Percentiles rank a stretch among this genome's conserved stretches.
Conservation (phyloP, 2,888 invertebrate genomes). For the Mimachlamys varia region DNA sequence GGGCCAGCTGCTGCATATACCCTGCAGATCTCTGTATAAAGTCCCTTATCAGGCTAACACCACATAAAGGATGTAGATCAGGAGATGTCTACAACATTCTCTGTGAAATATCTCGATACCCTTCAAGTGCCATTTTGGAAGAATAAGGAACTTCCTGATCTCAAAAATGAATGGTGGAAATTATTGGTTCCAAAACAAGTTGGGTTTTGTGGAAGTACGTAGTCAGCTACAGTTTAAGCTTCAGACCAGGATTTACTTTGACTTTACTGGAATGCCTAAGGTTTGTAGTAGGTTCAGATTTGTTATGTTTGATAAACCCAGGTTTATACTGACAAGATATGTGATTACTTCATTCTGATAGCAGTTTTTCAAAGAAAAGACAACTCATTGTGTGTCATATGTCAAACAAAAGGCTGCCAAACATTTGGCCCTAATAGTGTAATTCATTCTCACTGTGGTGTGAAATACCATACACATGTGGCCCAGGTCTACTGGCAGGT, state of each 20-base stretch:
- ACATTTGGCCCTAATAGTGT: neutral
- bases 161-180: constrained; percentile 21
- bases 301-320: neutral
- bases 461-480: constrained; percentile 8
- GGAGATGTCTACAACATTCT: constrained; percentile 10
- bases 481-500: neutral
- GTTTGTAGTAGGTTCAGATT: constrained; percentile 42
- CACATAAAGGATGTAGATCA: constrained; percentile 26
- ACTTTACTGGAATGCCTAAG: constrained; percentile 44
- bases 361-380: neutral
- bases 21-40: constrained; percentile 33
- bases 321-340: neutral
- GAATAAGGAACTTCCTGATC: constrained; percentile 11
- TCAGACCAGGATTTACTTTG: constrained; percentile 53
- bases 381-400: constrained; percentile 10
- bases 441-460: neutral
- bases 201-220: constrained; percentile 45
- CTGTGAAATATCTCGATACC: neutral
- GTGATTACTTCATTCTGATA: neutral
- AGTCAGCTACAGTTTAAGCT: constrained; percentile 52
- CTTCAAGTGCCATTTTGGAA: constrained; percentile 31
- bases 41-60: constrained; percentile 36
- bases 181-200: constrained; percentile 34
- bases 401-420: neutral
- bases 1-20: neutral